Evolutionary conservation across 2,888 invertebrate species (phyloP).

Genomic region (Hermaeophaga mercurialis): DNA sequence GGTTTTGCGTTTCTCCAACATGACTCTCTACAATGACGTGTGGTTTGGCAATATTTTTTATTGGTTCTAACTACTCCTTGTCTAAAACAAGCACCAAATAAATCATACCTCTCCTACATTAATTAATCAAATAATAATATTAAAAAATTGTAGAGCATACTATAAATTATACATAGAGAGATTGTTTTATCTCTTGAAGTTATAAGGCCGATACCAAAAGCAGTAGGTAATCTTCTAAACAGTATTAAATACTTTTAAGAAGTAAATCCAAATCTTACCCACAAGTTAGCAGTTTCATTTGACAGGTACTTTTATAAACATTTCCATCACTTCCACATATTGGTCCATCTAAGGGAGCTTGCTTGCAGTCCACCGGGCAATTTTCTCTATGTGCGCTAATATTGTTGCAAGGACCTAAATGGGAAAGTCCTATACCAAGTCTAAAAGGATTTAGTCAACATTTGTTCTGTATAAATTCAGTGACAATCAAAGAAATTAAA

Average conservation of each 20-base stretch:
- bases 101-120: no score
- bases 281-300: slow-evolving; percentile 90
- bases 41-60: slow-evolving; percentile 90
- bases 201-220: no score
- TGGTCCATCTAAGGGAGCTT: slow-evolving; percentile 85
- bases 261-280: no score
- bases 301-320: slow-evolving; percentile 91
- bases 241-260: no score
- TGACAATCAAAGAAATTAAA: neutral
- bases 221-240: no score
- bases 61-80: slow-evolving; percentile 86
- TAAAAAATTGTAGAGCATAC: no score
- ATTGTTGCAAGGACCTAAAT: slow-evolving; percentile 69
- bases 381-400: slow-evolving; percentile 84
- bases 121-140: no score
- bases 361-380: slow-evolving; percentile 86
- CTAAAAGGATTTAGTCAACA: slow-evolving; percentile 52
- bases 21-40: slow-evolving; percentile 86
- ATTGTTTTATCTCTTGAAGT: no score
- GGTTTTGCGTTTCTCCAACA: slow-evolving; percentile 90
- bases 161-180: no score
- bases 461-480: neutral
- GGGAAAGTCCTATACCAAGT: slow-evolving; percentile 66
- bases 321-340: slow-evolving; percentile 92
- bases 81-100: no score